phyloP scores from a whole-genome alignment of 2,888 invertebrate species.

The Eupeodes latifasciatus region DNA sequence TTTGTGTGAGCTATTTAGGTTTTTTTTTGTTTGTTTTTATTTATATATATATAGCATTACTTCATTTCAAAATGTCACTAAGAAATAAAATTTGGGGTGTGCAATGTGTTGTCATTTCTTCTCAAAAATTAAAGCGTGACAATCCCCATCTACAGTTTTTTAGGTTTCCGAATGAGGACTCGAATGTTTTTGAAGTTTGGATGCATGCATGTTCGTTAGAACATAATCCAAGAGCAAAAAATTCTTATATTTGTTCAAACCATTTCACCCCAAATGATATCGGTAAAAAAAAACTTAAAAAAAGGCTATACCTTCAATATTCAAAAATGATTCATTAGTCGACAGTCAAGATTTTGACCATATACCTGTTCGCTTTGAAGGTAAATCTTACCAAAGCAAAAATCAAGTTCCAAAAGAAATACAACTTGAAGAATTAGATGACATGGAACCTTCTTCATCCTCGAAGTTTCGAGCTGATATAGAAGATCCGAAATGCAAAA shows the following conservation, averaged over 20 bases:
- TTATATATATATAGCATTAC: too few species aligned
- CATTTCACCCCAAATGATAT: neutral
- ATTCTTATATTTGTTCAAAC: neutral
- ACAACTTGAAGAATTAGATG: neutral
- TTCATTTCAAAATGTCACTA: too few species aligned
- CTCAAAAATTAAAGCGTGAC: too few species aligned
- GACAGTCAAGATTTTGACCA: neutral
- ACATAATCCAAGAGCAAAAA: too few species aligned
- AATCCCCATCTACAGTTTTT: too few species aligned
- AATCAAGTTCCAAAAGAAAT: neutral
- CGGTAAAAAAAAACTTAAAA: neutral
- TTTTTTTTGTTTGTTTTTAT: too few species aligned
- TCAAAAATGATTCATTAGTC: neutral
- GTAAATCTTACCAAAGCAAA: neutral
- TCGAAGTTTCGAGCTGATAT: neutral
- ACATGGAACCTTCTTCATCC: neutral
- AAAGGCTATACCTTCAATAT: neutral
- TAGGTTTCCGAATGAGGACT: too few species aligned
- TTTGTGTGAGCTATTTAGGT: too few species aligned
- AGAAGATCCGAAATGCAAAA: neutral
- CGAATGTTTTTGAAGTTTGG: too few species aligned
- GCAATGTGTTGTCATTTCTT: too few species aligned
- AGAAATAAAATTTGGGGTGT: too few species aligned
- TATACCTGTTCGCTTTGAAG: neutral
- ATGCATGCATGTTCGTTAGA: too few species aligned